Conservation (phyloP, 2,888 invertebrate species). For the Chirona hameri region DNA sequence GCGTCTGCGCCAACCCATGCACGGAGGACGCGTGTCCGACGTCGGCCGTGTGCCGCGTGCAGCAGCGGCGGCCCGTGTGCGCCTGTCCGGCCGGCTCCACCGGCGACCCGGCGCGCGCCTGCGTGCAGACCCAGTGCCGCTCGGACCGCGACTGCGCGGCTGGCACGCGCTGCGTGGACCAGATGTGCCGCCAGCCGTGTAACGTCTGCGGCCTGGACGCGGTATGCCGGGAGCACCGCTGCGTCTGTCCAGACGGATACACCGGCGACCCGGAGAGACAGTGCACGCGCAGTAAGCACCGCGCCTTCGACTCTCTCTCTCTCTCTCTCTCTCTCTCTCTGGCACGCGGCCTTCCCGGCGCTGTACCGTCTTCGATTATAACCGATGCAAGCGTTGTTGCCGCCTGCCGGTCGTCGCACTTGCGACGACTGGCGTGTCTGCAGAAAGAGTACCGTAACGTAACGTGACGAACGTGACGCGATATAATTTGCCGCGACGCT, state of each 20-base stretch:
- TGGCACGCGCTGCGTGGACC: constrained; percentile 66
- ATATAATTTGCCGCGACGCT: not conserved
- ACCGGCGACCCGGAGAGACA: constrained; percentile 77
- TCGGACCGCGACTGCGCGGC: constrained; percentile 68
- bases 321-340: not conserved
- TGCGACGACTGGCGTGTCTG: not conserved
- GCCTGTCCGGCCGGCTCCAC: constrained; percentile 75
- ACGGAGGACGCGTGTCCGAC: constrained; percentile 43
- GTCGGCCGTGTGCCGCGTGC: constrained; percentile 56
- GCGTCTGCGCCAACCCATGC: constrained; percentile 81
- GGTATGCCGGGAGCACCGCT: constrained; percentile 68
- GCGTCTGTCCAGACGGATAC: constrained; percentile 72
- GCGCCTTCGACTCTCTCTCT: constrained; percentile 2
- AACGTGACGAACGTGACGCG: not conserved
- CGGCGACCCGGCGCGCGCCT: constrained; percentile 76
- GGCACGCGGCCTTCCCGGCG: not conserved
- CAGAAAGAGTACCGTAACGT: not conserved
- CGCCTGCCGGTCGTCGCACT: not conserved
- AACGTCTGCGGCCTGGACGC: constrained; percentile 78
- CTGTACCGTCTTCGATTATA: too few species aligned
- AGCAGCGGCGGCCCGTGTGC: constrained; percentile 78
- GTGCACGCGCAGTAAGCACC: constrained; percentile 39
- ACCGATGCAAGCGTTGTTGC: not conserved
- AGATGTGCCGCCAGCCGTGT: constrained; percentile 73
- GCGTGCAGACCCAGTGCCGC: constrained; percentile 57